Evolutionary conservation across 1,140 invertebrate species (phyloP), one percentile per base, ranked within the genome.

Genomic region (Zaprionus gabonicus): DNA sequence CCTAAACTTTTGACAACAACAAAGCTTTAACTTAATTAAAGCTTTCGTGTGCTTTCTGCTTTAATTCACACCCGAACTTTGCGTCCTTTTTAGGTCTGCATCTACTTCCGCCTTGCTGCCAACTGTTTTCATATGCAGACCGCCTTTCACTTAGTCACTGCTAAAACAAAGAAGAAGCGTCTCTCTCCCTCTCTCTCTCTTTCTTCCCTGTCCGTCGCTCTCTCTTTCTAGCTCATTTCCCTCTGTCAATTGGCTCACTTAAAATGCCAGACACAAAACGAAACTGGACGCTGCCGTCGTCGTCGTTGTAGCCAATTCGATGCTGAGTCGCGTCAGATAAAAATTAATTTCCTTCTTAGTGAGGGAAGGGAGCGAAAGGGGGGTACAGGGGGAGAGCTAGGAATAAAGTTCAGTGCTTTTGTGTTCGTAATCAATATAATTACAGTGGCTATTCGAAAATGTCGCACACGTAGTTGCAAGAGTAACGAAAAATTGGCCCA

Each of bases 361-460:
- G 38, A 1, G 12, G 15, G 10, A 1, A 9, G 46, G n/a, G 9
- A 25, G 5, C 7, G 0, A 13, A 2, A 0, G 6, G 49, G 23
- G 6, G 0, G 20, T 2, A 25, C 3, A 27, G 51, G 15, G 20
- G 10, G 10, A 55, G 17, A 51, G 13, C 46, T 34, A 34, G 31
- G 31, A 9, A 34, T 34, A 10, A 34, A 34, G 9, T 23, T 20
- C 20, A 12, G 31, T 34, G 46, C 46, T 23, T 17, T 20, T 20
- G 46, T 51, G 7, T 66, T 70, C 55, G 81, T 85, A 90, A 88
- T 88, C 85, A 90, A 88, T 88, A 88, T 88, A 88, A 88, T 88
- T 88, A 88, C 79, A 81, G 71, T 64, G 64, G 76, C 85, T 88
- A 81, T 88, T 88, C 71, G 78, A 80, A 85, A 88, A 90, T 88